Percentiles rank a stretch among this genome's conserved stretches.
phyloP scores from a whole-genome alignment of 1,140 invertebrate species.

The Penaeus japonicus region DNA sequence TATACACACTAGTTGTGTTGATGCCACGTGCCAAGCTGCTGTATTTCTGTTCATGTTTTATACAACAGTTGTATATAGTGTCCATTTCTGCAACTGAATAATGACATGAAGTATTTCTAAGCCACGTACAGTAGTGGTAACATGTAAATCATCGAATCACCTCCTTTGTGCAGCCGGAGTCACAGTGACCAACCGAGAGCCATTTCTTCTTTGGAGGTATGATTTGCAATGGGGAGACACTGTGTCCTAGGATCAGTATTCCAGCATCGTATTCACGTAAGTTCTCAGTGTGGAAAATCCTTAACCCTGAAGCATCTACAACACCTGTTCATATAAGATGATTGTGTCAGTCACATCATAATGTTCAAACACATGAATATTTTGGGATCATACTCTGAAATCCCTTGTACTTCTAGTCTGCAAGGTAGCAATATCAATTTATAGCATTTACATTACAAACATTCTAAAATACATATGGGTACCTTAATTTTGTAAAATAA shows the following conservation, averaged over 20 bases:
- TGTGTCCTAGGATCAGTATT: slow-evolving; percentile 82
- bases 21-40: too few species aligned
- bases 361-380: too few species aligned
- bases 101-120: not conserved
- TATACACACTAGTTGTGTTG: not conserved
- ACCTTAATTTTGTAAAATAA: too few species aligned
- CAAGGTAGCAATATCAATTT: too few species aligned
- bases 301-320: slow-evolving; percentile 74
- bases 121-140: too few species aligned
- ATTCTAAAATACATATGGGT: too few species aligned
- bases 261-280: slow-evolving; percentile 64
- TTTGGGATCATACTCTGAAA: too few species aligned
- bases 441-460: too few species aligned
- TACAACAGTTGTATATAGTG: not conserved
- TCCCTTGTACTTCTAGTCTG: too few species aligned
- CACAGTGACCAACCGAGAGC: slow-evolving; percentile 70
- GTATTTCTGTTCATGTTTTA: not conserved
- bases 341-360: too few species aligned
- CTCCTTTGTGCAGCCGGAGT: slow-evolving; percentile 10
- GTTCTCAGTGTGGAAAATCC: slow-evolving; percentile 73
- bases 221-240: slow-evolving; percentile 80
- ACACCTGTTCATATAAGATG: slow-evolving; percentile 67
- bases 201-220: slow-evolving; percentile 81
- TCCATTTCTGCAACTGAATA: not conserved
- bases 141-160: not conserved